Percentiles rank a stretch among this genome's conserved stretches.
Conservation (phyloP, 2,797 vertebrate species). For the Paguma larvata region DNA sequence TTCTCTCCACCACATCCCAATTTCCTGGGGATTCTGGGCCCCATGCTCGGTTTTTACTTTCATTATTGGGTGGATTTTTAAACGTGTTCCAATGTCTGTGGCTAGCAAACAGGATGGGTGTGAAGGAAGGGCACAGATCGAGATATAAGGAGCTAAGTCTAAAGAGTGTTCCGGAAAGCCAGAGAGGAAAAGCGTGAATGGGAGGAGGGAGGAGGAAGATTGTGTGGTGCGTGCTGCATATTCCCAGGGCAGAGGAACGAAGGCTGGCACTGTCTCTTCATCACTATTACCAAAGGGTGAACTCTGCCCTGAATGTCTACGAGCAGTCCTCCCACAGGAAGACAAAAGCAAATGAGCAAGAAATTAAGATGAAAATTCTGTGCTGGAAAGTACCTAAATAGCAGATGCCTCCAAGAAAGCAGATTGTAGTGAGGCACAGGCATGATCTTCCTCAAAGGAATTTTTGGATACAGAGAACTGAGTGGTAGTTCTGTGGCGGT, state of each 20-base stretch:
- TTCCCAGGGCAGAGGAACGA: background rate
- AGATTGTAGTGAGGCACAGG: background rate
- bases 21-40: background rate
- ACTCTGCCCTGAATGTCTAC: background rate
- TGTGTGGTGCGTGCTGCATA: background rate
- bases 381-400: background rate
- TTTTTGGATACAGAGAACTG: background rate
- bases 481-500: background rate
- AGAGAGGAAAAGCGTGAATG: background rate
- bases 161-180: background rate
- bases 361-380: background rate
- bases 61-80: background rate
- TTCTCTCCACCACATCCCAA: rapidly evolving
- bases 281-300: background rate
- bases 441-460: background rate
- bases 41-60: background rate
- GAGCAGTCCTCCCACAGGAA: background rate
- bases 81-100: background rate
- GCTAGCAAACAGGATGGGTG: background rate
- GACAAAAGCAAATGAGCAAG: background rate
- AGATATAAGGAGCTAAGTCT: background rate
- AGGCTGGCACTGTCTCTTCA: background rate
- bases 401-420: background rate
- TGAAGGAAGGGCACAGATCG: background rate
- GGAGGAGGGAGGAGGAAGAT: background rate